Evolutionary conservation across 2,888 invertebrate species (phyloP).

Genomic region (Sinelater perroti): DNA sequence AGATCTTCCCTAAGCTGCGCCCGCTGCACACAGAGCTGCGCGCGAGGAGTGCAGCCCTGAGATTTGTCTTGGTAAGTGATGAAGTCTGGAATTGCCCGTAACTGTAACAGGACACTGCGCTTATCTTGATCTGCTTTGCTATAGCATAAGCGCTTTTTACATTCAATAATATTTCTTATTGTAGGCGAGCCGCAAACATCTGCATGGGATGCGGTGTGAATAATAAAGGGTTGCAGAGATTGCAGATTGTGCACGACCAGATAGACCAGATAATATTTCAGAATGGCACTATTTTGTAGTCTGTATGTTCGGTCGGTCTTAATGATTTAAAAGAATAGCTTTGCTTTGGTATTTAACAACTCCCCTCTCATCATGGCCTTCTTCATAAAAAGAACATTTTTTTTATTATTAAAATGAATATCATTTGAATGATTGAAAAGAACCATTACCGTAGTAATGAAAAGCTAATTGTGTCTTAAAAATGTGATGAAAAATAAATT

Average conservation of each 20-base stretch:
- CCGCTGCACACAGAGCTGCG: neutral
- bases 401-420: no score
- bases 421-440: no score
- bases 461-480: no score
- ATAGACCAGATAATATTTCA: conserved; percentile 22
- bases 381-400: no score
- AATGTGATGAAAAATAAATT: no score
- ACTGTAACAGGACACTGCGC: neutral
- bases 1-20: neutral
- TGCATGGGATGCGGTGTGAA: conserved; percentile 4
- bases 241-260: conserved; percentile 15
- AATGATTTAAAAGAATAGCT: no score
- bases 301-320: no score
- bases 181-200: conserved; percentile 12
- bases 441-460: no score
- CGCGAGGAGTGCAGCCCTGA: neutral
- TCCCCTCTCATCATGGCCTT: no score
- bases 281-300: neutral
- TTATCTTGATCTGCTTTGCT: conserved; percentile 7
- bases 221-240: conserved; percentile 23
- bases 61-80: neutral
- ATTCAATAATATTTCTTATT: conserved; percentile 12
- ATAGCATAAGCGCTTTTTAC: conserved; percentile 1
- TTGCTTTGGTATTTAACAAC: no score
- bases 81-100: neutral